Base-by-base conservation (phyloP, 2,888 invertebrate species). In the Danaus chrysippus region DNA sequence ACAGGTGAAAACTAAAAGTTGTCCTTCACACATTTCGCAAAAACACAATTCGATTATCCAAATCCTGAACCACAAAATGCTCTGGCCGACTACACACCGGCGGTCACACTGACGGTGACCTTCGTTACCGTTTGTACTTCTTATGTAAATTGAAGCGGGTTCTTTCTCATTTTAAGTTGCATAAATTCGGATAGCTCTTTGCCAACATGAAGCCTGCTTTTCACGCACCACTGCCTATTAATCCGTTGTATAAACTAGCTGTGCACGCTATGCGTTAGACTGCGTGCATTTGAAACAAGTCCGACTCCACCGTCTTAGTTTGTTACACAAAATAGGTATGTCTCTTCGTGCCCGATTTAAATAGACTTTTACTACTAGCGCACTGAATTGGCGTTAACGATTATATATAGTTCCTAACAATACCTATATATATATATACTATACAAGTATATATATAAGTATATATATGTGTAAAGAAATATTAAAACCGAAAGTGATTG, bases 131-230 rank as follows among this genome's bases (percentile, higher is more conserved):
- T 73, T 69, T 76, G 69, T 75, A 69, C 60, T 71, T 71, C 78
- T 82, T 84, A 87, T 83, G 86, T 81, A 81, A 86, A 88, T 83
- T 70, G 66, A 77, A 85, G 83, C 88, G 71, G 76, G 84, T 86
- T 86, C 79, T 86, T 84, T 87, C 84, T 84, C 83, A 86, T 84
- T 84, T 82, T 82, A 73, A 78, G 77, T 90, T 89, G 87, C 88
- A 89, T 80, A 83, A 87, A 87, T 83, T 81, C 79, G 75, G 72
- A 74, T 75, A 78, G 76, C 78, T 83, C 82, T 88, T 87, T 86
- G 78, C 86, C 82, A 87, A 87, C 82, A 76, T 74, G 72, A 78
- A 81, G 81, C 78, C 82, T 77, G 82, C 64, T 85, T 87, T 87
- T 84, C 86, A 89, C 86, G 88, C 83, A 83, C 86, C 82, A 73